phyloP scores from a whole-genome alignment of 2,113 vertebrate species.

The Brachyhypopomus occidentalis region DNA sequence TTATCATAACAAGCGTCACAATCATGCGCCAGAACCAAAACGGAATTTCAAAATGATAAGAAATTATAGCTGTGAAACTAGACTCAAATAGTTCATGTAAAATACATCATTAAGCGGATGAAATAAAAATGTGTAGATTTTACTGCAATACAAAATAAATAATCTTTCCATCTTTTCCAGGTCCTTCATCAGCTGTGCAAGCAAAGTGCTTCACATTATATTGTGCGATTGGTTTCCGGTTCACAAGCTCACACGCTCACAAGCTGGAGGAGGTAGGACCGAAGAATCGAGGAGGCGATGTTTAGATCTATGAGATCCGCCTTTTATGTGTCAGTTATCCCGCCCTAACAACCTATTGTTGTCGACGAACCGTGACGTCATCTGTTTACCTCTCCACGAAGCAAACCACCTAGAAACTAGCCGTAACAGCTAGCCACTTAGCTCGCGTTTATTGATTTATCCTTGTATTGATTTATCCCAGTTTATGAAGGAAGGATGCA shows the following conservation, averaged over 20 bases:
- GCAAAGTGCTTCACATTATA: too few species aligned
- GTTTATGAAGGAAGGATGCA: background rate
- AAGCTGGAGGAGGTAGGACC: too few species aligned
- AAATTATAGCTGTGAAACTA: background rate
- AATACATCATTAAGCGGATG: too few species aligned
- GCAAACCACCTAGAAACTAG: background rate
- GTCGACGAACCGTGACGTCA: background rate
- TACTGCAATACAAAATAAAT: background rate
- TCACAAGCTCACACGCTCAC: too few species aligned
- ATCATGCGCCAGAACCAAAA: constrained; percentile 23
- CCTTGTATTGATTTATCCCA: background rate
- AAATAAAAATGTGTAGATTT: background rate
- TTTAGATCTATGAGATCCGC: too few species aligned
- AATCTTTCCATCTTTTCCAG: background rate
- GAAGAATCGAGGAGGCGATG: too few species aligned
- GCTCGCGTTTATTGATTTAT: background rate
- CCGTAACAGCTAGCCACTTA: background rate
- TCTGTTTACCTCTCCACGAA: background rate
- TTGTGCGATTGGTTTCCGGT: too few species aligned
- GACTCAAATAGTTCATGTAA: too few species aligned
- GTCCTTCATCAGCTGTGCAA: too few species aligned
- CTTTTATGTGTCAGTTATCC: background rate
- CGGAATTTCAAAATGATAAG: constrained; percentile 1
- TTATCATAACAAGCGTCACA: background rate
- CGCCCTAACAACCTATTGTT: background rate